Evolutionary conservation across 92 coral and sea anemone species (phyloP).

Genomic region (Parazoanthus darwini): DNA sequence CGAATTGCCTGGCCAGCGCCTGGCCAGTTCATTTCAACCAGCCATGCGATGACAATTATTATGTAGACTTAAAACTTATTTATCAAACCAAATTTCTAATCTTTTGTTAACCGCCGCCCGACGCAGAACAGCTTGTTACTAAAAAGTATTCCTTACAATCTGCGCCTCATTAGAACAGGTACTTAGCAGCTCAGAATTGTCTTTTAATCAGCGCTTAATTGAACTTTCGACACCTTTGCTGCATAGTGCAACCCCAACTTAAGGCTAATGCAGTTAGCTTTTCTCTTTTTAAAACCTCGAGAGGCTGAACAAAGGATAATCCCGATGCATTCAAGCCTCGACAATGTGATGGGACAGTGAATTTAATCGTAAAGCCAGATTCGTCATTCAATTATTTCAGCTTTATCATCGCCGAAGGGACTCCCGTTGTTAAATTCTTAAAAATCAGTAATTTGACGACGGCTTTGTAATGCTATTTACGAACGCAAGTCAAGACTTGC

Average conservation of each 20-base stretch:
- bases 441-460: background rate
- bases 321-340: background rate
- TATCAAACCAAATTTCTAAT: background rate
- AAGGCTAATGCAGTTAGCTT: background rate
- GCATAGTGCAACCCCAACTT: background rate
- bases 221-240: background rate
- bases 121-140: no score
- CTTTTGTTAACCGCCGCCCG: background rate
- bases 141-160: background rate
- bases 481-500: slow-evolving; percentile 57
- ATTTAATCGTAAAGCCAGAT: background rate
- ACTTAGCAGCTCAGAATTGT: background rate
- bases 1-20: no score
- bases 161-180: background rate
- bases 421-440: background rate
- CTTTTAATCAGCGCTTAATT: background rate
- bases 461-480: slow-evolving; percentile 31
- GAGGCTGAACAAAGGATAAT: background rate
- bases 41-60: background rate
- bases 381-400: background rate
- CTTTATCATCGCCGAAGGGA: background rate
- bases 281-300: background rate
- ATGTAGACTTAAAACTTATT: background rate
- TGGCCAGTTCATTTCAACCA: no score
- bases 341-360: background rate